Conservation (phyloP, 2,113 vertebrate species). For the Lophura nycthemera region DNA sequence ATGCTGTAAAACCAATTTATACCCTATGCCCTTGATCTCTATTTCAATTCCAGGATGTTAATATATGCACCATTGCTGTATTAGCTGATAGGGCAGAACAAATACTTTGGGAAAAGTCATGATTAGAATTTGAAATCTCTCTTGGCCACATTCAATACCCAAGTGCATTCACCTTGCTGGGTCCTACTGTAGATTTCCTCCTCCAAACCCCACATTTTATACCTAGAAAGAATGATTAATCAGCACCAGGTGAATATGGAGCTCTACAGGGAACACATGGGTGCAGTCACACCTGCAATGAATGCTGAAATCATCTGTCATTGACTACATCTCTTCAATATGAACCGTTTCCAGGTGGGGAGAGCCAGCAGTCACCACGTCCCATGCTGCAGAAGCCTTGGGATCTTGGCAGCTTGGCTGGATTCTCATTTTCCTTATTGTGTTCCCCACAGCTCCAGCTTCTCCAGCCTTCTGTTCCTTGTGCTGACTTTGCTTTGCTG, state of each 20-base stretch:
- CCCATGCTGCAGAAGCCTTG: conserved; percentile 74
- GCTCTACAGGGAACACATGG: background rate
- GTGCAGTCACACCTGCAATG: background rate
- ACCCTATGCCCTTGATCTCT: conserved; percentile 54
- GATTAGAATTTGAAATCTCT: conserved; percentile 80
- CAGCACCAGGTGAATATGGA: background rate
- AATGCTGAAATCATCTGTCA: background rate
- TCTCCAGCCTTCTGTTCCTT: conserved; percentile 76
- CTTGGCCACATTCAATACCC: conserved; percentile 81
- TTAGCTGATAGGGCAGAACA: conserved; percentile 65
- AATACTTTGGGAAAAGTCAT: conserved; percentile 22
- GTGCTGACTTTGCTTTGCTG: conserved; percentile 65
- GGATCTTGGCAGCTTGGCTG: conserved; percentile 80
- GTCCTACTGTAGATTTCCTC: conserved; percentile 83
- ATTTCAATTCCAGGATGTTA: conserved; percentile 57
- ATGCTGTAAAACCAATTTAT: conserved; percentile 63
- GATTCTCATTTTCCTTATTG: conserved; percentile 77
- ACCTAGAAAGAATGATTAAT: conserved; percentile 55
- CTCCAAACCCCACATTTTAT: conserved; percentile 73
- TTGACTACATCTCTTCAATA: background rate
- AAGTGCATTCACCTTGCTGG: conserved; percentile 80
- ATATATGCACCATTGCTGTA: conserved; percentile 32
- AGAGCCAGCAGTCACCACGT: background rate
- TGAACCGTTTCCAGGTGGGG: background rate
- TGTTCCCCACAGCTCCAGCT: conserved; percentile 78